Evolutionary conservation across 2,797 vertebrate species (phyloP), one percentile per base, ranked within the genome.

Genomic region (Coregonus sp.): DNA sequence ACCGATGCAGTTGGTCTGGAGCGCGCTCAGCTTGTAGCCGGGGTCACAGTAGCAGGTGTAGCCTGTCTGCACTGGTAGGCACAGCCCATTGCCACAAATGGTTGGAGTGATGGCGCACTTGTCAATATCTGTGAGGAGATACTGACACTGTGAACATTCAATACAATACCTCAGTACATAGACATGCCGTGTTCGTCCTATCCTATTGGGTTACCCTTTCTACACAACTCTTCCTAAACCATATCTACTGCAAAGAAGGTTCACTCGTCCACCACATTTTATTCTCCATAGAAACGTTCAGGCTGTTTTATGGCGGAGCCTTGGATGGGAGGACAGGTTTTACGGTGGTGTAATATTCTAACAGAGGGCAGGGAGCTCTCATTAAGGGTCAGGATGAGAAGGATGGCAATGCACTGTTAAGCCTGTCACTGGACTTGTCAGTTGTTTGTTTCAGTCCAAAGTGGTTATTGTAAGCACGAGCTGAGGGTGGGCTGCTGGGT

Each of bases 1-100:
- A 98, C 97, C 97, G 0, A 94, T 93, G 84, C 97, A 98, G 86
- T 80, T 94, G 82, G 92, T 95, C 86, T 82, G 96, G 74, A 95
- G 92, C 4, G 92, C 81, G 50, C 94, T 95, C 85, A 96, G 90
- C 5, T 72, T 91, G 87, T 96, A 98, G 76, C 97, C 97, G 0
- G 90, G 89, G 74, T 93, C 93, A 72, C 97, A 98, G 77, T 91
- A 56, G 80, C 97, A 98, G 81, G 89, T 95, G 88, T 98, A 95
- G 72, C 96, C 95, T 0, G 92, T 94, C 1, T 93, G 92, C 76
- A 95, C 93, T 35, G 91, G 92, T 84, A 97, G 85, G 1, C 97
- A 98, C 76, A 84, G 85, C 0, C 97, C 97, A 0, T 76, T 94
- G 75, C 96, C 96, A 4, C 97, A 98, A 86, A 96, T 91, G 75